Base-by-base conservation (phyloP, 2,888 invertebrate genomes). In the Torymus auratus region DNA sequence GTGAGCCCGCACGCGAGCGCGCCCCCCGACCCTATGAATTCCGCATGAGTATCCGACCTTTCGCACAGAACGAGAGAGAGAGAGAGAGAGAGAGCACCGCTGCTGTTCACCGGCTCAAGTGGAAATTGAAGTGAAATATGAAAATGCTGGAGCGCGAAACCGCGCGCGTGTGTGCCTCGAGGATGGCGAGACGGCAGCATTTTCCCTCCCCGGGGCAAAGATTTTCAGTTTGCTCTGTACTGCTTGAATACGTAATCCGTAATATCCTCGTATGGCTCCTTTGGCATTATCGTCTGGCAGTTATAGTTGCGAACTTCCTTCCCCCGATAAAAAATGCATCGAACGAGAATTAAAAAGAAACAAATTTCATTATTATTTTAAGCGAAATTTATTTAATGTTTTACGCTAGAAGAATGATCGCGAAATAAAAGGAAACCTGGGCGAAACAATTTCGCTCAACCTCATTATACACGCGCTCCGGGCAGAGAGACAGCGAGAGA, bases 101-200 rank as follows among this genome's bases (percentile, higher is more conserved):
- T 55, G 85, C 85, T 86, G 88, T 86, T 86, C 86, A 84, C 84
- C 87, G 84, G 86, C 85, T 88, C 84, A 87, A 88, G 87, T 88
- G 87, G 86, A 89, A 88, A 88, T 89, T 88, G 86, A 86, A 88
- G 88, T 88, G 87, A 89, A 88, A 89, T 89, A 88, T 88, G 89
- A 89, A 88, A 89, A 89, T 88, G 85, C 84, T 82, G 84, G 83
- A 81, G 77, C 79, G 80, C 79, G 83, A 41, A 67, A 52, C 50
- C 15, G 58, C 67, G 20, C 23, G 23, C 52, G 62, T 52, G 64
- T 50, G 67, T 14, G 61, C 56, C 65, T 55, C 7, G 61, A 55
- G 61, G 50, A 56, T 15, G 56, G 55, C 77, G 70, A 53, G 67
- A 70, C n/a, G 41, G 52, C 70, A 72, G 77, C 83, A 78, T 84